phyloP scores from a whole-genome alignment of 2,113 vertebrate species.

The Psittacus erithacus region DNA sequence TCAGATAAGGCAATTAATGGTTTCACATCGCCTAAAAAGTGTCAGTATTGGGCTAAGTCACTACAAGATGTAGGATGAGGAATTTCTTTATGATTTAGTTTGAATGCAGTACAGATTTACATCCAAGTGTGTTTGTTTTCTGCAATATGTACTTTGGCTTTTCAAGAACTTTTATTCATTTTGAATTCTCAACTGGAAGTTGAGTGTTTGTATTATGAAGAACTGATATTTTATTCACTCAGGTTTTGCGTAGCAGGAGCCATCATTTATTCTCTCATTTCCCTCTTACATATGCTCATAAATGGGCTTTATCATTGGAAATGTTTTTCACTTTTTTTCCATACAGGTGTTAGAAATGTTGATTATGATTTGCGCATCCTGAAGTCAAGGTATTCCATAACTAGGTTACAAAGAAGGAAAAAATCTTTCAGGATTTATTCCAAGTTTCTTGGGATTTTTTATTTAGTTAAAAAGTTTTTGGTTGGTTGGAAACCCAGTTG shows the following conservation, averaged over 20 bases:
- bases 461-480: not conserved
- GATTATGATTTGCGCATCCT: not conserved
- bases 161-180: not conserved
- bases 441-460: not conserved
- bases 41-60: not conserved
- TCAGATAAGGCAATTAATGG: constrained; percentile 78
- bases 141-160: not conserved
- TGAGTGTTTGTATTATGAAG: not conserved
- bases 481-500: not conserved
- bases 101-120: not conserved
- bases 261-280: not conserved
- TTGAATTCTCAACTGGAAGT: not conserved
- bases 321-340: not conserved
- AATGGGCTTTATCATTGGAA: not conserved
- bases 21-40: constrained; percentile 61
- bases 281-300: fast-evolving
- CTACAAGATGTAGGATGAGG: constrained; percentile 15
- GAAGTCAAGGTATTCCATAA: not conserved
- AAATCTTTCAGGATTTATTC: not conserved
- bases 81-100: not conserved
- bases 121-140: not conserved
- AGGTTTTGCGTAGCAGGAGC: not conserved
- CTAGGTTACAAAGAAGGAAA: not conserved
- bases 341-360: not conserved
- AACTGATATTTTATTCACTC: not conserved